A percentile compares a stretch with the other conserved stretches of the same genome.
These are phyloP conservation scores for Sialis lutaria DNA, from an alignment of 2,888 invertebrate genomes.

Conservation along the genomic window DNA sequence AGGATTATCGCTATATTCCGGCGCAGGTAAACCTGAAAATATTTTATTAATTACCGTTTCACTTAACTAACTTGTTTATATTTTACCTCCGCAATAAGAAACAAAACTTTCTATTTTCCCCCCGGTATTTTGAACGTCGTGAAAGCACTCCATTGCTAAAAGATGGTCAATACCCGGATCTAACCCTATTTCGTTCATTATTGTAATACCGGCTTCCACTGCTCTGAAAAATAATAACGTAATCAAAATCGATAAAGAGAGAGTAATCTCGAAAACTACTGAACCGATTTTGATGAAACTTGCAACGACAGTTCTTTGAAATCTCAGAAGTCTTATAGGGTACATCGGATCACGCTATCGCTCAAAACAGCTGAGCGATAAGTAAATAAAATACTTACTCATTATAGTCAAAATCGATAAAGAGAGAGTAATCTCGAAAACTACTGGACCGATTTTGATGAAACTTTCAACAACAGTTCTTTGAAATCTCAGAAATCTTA, in stretches of 20 bases:
- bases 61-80: not conserved
- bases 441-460: not conserved
- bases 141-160: slow-evolving; percentile 91
- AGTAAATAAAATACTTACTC: slow-evolving; percentile 32
- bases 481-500: too few species aligned
- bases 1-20: slow-evolving; percentile 86
- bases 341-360: too few species aligned
- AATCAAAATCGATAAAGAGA: not conserved
- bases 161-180: slow-evolving; percentile 99
- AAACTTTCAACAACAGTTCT: too few species aligned
- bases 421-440: not conserved
- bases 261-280: not conserved
- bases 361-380: too few species aligned
- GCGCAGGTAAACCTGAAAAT: slow-evolving; percentile 70
- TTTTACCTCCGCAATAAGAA: slow-evolving; percentile 78
- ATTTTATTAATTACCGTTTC: not conserved
- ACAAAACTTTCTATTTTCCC: slow-evolving; percentile 89
- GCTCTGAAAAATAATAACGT: slow-evolving; percentile 40
- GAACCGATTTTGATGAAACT: too few species aligned
- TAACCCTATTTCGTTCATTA: slow-evolving; percentile 91
- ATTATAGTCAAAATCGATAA: slow-evolving; percentile 27
- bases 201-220: slow-evolving; percentile 71
- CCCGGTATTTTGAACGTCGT: slow-evolving; percentile 74
- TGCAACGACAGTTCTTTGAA: too few species aligned
- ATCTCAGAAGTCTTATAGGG: too few species aligned